phyloP scores from a whole-genome alignment of 2,113 vertebrate species.

The Oreochromis spilurus region DNA sequence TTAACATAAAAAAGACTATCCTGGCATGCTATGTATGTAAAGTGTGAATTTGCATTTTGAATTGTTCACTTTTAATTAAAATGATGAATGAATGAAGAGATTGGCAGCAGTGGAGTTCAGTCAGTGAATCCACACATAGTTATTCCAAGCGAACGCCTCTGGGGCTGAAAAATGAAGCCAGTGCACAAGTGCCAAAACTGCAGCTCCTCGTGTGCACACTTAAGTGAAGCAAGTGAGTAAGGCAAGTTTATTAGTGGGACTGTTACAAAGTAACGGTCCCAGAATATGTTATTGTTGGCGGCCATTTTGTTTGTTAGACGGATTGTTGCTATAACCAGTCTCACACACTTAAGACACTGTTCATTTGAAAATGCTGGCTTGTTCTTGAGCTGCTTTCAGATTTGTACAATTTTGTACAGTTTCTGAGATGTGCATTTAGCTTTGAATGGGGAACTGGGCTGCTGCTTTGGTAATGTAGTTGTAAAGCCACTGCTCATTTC shows the following conservation, averaged over 20 bases:
- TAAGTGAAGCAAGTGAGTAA: not conserved
- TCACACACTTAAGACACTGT: not conserved
- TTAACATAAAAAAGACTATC: not conserved
- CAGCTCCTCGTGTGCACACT: not conserved
- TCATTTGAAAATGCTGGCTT: not conserved
- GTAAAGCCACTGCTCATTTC: not conserved
- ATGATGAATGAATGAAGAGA: not conserved
- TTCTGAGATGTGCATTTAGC: not conserved
- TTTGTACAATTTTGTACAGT: not conserved
- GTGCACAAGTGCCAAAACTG: not conserved
- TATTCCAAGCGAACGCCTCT: not conserved
- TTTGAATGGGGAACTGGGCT: rapidly evolving
- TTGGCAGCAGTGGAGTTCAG: not conserved
- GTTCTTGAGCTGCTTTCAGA: not conserved
- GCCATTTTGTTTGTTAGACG: not conserved
- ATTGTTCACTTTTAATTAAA: not conserved
- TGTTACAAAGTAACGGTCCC: not conserved
- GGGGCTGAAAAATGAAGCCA: not conserved
- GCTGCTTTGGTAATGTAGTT: not conserved
- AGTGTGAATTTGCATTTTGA: not conserved
- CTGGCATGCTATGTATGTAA: not conserved
- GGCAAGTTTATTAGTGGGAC: not conserved
- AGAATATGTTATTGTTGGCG: rapidly evolving
- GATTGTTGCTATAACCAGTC: not conserved
- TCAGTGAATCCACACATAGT: not conserved